Evolutionary conservation across 2,797 vertebrate genomes (phyloP).

Genomic region (Schizopygopsis pylzovi): DNA sequence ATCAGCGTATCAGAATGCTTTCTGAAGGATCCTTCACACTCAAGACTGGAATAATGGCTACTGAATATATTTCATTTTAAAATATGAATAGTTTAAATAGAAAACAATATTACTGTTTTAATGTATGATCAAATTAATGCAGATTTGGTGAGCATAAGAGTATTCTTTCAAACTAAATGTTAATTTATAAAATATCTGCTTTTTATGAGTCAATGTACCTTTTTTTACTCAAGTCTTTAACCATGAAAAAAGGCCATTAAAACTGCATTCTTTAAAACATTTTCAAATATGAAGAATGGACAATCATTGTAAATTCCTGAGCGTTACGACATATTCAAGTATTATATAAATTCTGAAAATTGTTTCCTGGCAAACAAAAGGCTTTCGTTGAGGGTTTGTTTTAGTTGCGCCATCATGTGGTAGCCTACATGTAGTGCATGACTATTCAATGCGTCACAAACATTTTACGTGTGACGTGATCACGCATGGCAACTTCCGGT

Average conservation of each 20-base stretch:
- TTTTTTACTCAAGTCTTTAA: not conserved
- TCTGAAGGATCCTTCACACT: not conserved
- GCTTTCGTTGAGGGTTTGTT: not conserved
- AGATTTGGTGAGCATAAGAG: not conserved
- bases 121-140: not conserved
- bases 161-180: not conserved
- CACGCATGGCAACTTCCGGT: slow-evolving; percentile 32
- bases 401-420: slow-evolving; percentile 61
- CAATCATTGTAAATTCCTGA: not conserved
- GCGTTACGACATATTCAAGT: not conserved
- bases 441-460: not conserved
- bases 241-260: not conserved
- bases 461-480: slow-evolving; percentile 40
- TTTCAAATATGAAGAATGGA: not conserved
- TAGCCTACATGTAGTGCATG: not conserved
- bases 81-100: not conserved
- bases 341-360: not conserved
- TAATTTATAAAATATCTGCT: not conserved
- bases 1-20: not conserved
- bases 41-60: not conserved
- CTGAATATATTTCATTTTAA: not conserved
- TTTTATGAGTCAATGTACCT: not conserved
- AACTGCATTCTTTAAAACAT: not conserved
- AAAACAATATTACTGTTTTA: not conserved
- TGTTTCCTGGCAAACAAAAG: not conserved